These are phyloP conservation scores for Melanogrammus aeglefinus DNA, from an alignment of 2,797 vertebrate species.

Conservation along the genomic window DNA sequence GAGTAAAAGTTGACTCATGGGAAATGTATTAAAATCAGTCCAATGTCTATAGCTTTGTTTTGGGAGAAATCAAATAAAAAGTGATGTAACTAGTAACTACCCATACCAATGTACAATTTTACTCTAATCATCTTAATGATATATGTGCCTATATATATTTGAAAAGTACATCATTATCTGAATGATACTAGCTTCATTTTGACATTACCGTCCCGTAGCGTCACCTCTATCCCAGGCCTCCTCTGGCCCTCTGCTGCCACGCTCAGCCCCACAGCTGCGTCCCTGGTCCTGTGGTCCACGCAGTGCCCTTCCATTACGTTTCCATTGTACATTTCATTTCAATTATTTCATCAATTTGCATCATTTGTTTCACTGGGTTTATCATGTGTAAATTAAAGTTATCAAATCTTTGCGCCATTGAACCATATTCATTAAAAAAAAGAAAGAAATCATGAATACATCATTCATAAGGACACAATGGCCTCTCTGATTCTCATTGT, in stretches of 20 bases:
- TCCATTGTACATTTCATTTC: not conserved
- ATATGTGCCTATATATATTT: not conserved
- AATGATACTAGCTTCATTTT: not conserved
- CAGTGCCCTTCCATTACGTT: not conserved
- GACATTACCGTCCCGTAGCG: not conserved
- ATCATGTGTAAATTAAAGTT: not conserved
- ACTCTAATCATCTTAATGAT: not conserved
- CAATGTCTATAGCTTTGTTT: not conserved
- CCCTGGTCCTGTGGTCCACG: not conserved
- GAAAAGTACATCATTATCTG: not conserved
- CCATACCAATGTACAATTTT: too few relatives aligned
- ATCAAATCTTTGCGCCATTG: not conserved
- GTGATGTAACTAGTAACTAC: too few relatives aligned
- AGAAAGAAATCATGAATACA: not conserved
- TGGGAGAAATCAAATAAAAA: not conserved
- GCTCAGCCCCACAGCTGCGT: not conserved
- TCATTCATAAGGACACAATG: not conserved
- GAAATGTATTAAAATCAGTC: not conserved
- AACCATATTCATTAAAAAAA: not conserved
- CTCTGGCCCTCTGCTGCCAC: not conserved
- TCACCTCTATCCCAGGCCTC: not conserved
- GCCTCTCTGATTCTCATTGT: not conserved
- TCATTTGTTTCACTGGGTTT: not conserved
- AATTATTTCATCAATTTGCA: not conserved
- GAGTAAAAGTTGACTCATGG: constrained; percentile 1